Evolutionary conservation across 2,113 vertebrate genomes (phyloP).

Genomic region (Eonycteris spelaea): DNA sequence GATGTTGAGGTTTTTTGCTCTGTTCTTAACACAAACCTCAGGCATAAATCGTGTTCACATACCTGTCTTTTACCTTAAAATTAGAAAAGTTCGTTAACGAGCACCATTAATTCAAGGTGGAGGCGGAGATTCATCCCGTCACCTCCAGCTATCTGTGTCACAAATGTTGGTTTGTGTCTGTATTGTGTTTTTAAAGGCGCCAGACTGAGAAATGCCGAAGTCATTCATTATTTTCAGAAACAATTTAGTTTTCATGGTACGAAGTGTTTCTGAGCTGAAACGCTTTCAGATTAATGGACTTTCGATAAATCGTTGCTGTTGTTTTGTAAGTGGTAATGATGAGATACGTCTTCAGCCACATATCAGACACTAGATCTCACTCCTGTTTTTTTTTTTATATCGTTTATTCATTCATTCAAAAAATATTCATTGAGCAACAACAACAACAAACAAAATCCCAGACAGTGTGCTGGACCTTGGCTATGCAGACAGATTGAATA

Average conservation of each 20-base stretch:
- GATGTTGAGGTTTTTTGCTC: neutral
- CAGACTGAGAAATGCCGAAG: slow-evolving; percentile 51
- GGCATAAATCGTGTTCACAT: neutral
- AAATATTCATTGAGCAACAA: slow-evolving; percentile 18
- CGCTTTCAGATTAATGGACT: slow-evolving; percentile 73
- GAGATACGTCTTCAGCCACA: neutral
- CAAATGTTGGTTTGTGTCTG: slow-evolving; percentile 57
- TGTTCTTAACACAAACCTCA: neutral
- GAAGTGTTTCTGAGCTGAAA: slow-evolving; percentile 72
- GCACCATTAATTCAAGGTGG: neutral
- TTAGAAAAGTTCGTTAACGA: neutral
- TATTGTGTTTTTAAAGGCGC: neutral
- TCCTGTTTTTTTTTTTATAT: neutral
- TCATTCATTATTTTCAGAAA: slow-evolving; percentile 58
- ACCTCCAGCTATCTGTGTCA: slow-evolving; percentile 59
- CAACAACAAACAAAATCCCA: neutral
- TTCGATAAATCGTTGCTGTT: slow-evolving; percentile 52
- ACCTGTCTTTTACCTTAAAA: slow-evolving; percentile 12
- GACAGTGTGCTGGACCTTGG: neutral
- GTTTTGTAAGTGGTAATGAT: slow-evolving; percentile 11
- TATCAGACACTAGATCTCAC: slow-evolving; percentile 7
- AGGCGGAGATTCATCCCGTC: neutral
- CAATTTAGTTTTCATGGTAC: slow-evolving; percentile 56
- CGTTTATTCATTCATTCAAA: slow-evolving; percentile 25
- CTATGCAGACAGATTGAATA: neutral